These are phyloP conservation scores for Platypus cylindrus DNA, from an alignment of 2,888 invertebrate genomes.

Conservation along the genomic window DNA sequence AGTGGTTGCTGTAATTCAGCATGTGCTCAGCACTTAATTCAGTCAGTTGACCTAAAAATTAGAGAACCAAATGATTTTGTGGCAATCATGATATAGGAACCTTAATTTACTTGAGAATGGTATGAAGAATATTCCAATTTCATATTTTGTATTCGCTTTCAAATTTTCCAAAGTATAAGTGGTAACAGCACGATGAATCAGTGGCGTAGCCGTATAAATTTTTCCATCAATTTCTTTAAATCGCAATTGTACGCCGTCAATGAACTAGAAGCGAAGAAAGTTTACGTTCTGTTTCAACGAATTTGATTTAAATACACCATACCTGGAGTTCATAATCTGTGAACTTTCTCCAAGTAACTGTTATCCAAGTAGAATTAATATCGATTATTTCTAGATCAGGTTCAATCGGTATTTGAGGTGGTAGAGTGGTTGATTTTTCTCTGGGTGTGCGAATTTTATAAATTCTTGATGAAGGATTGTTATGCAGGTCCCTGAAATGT, in stretches of 20 bases:
- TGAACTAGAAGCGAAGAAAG: constrained; percentile 41
- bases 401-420: constrained; percentile 53
- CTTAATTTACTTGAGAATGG: constrained; percentile 62
- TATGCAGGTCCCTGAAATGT: constrained; percentile 46
- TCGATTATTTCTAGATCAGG: constrained; percentile 60
- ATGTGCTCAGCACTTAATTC: constrained; percentile 62
- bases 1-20: constrained; percentile 59
- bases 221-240: constrained; percentile 73
- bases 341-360: constrained; percentile 71
- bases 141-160: constrained; percentile 65
- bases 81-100: no score
- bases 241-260: constrained; percentile 78
- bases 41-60: constrained; percentile 42
- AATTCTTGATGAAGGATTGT: constrained; percentile 64
- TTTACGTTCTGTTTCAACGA: neutral
- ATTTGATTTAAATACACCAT: no score
- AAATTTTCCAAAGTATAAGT: constrained; percentile 66
- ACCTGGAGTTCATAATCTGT: constrained; percentile 54
- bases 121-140: constrained; percentile 70
- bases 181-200: constrained; percentile 72
- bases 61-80: no score
- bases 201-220: constrained; percentile 71
- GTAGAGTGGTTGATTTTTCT: constrained; percentile 38
- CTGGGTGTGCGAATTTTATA: constrained; percentile 61
- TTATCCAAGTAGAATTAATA: constrained; percentile 66